phyloP scores from a whole-genome alignment of 2,797 vertebrate species.

The Clarias pachynema region DNA sequence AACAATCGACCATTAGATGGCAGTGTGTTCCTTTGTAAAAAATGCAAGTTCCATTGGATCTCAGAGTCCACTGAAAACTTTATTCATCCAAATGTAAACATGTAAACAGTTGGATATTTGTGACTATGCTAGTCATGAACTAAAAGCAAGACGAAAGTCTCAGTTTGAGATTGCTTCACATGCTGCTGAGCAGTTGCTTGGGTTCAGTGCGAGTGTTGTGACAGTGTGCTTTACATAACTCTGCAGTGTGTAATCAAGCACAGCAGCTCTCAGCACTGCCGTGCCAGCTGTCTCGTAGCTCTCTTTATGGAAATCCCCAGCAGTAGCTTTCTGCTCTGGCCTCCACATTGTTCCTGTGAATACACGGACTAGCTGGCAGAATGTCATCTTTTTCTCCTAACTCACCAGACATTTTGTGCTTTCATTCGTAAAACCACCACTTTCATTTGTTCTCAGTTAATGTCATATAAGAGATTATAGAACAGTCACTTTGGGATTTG shows the following conservation, averaged over 20 bases:
- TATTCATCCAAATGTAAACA: not conserved
- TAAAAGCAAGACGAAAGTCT: slow-evolving; percentile 18
- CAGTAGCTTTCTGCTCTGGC: slow-evolving; percentile 1
- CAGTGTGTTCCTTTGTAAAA: not conserved
- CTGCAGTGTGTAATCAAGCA: slow-evolving; percentile 29
- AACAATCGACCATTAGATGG: slow-evolving; percentile 39
- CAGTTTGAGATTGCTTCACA: not conserved
- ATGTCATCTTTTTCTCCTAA: not conserved
- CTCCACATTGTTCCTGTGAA: slow-evolving; percentile 22
- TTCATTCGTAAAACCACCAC: not conserved
- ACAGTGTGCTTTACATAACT: slow-evolving; percentile 45
- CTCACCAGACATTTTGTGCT: not conserved
- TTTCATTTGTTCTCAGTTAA: not conserved
- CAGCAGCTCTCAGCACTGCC: slow-evolving; percentile 21
- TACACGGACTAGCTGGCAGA: slow-evolving; percentile 2
- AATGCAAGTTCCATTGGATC: too few species aligned
- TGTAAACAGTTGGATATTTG: not conserved
- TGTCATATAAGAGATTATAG: not conserved
- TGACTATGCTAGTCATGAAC: not conserved
- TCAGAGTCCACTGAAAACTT: not conserved
- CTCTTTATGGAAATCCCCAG: slow-evolving; percentile 50
- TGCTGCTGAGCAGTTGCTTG: not conserved
- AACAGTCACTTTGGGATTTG: not conserved
- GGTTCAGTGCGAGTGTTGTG: not conserved
- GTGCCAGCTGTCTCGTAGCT: slow-evolving; percentile 23